Evolutionary conservation across 1,140 invertebrate genomes (phyloP).

Genomic region (Oreohelix idahoensis): DNA sequence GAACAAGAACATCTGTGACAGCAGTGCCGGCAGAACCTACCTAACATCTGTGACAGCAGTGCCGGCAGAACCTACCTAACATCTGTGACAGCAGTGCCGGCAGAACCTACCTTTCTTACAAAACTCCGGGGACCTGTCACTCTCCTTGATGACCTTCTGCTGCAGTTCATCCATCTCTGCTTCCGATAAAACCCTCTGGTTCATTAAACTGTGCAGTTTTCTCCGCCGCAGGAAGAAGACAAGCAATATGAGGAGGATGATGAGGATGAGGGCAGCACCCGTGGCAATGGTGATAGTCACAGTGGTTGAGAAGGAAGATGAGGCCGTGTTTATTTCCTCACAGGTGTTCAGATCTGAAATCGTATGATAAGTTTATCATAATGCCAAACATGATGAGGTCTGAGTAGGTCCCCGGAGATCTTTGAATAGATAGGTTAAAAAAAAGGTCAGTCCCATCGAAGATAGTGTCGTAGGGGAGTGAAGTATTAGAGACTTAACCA

Average conservation of each 20-base stretch:
- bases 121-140: slow-evolving; percentile 49
- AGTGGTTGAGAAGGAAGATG: neutral
- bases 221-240: slow-evolving; percentile 45
- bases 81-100: too few species aligned
- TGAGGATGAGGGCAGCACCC: slow-evolving; percentile 17
- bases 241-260: slow-evolving; percentile 44
- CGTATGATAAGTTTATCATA: neutral
- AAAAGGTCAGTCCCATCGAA: too few species aligned
- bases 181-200: slow-evolving; percentile 39
- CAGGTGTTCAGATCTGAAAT: slow-evolving; percentile 40
- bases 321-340: slow-evolving; percentile 27
- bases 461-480: too few species aligned
- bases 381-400: too few species aligned
- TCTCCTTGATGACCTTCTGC: slow-evolving; percentile 50
- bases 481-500: too few species aligned
- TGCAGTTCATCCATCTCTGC: slow-evolving; percentile 53
- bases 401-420: too few species aligned
- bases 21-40: too few species aligned
- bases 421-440: too few species aligned
- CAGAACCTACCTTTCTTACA: slow-evolving; percentile 60
- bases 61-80: too few species aligned
- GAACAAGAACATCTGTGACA: too few species aligned
- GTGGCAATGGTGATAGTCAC: slow-evolving; percentile 22
- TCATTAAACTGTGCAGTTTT: slow-evolving; percentile 30
- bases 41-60: too few species aligned